Percentiles rank a stretch among this genome's conserved stretches.
These are phyloP conservation scores for Leucophora obtusa DNA, from an alignment of 2,888 invertebrate genomes.

Conservation along the genomic window DNA sequence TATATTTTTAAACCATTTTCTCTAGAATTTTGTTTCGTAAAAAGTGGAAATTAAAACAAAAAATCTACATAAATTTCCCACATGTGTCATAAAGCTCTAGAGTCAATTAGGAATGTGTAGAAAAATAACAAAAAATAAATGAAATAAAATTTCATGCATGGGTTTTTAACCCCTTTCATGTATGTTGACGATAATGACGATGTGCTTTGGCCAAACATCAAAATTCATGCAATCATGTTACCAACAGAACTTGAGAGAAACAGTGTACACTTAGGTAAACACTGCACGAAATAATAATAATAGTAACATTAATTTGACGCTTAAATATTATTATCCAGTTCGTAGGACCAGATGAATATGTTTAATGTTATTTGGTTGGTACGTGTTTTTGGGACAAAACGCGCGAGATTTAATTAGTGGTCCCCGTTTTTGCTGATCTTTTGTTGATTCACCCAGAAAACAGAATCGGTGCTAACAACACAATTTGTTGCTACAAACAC, in stretches of 20 bases:
- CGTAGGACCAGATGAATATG: too few species aligned
- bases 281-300: too few species aligned
- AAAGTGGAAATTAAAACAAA: background rate
- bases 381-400: too few species aligned
- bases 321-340: too few species aligned
- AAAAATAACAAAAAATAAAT: constrained; percentile 18
- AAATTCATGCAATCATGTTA: constrained; percentile 44
- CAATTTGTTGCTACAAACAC: too few species aligned
- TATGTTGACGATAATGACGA: constrained; percentile 19
- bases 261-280: too few species aligned
- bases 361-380: too few species aligned
- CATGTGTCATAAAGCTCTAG: constrained; percentile 46
- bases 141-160: constrained; percentile 25
- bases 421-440: too few species aligned
- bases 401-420: too few species aligned
- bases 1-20: constrained; percentile 3
- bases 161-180: constrained; percentile 51
- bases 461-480: too few species aligned
- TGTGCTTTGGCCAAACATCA: constrained; percentile 40
- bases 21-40: constrained; percentile 2
- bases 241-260: background rate
- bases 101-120: constrained; percentile 57
- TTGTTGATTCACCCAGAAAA: too few species aligned
- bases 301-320: too few species aligned
- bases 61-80: constrained; percentile 52